Evolutionary conservation across 2,888 invertebrate species (phyloP).

Genomic region (Capitulum mitella): DNA sequence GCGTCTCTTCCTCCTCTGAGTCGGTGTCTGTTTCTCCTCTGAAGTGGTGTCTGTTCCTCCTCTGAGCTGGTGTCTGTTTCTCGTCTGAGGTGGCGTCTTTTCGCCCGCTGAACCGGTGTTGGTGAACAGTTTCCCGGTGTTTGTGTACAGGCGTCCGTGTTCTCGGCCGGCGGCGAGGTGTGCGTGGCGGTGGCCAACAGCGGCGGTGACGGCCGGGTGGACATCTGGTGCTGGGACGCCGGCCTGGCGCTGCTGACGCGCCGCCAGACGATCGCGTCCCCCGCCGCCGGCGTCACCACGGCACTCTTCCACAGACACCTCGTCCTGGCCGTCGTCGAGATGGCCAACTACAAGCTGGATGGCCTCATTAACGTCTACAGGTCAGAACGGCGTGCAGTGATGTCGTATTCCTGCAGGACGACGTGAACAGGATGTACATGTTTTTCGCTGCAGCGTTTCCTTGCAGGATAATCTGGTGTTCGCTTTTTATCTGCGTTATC

Average conservation of each 20-base stretch:
- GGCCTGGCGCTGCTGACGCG: background rate
- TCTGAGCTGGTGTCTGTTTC: too few relatives aligned
- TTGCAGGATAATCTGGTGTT: too few relatives aligned
- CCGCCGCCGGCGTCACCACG: background rate
- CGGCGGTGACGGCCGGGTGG: background rate
- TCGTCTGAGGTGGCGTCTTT: too few relatives aligned
- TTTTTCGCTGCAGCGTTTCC: too few relatives aligned
- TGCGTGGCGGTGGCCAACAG: slow-evolving; percentile 9
- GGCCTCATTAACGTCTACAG: background rate
- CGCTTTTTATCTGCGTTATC: too few relatives aligned
- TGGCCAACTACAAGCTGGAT: background rate
- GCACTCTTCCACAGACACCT: background rate
- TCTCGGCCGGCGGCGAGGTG: background rate
- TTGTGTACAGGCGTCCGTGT: slow-evolving; percentile 24
- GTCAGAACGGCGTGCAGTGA: background rate
- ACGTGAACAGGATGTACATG: too few relatives aligned
- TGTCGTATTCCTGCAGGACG: too few relatives aligned
- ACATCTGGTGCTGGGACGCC: slow-evolving; percentile 1
- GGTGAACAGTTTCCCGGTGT: too few relatives aligned
- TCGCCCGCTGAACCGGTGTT: too few relatives aligned
- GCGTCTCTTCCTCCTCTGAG: too few relatives aligned
- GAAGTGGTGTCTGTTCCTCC: too few relatives aligned
- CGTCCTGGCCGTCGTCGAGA: background rate
- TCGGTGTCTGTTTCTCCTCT: too few relatives aligned
- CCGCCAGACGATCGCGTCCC: background rate